These are phyloP conservation scores for Loriculus beryllinus DNA, from an alignment of 2,797 vertebrate species.

Conservation along the genomic window DNA sequence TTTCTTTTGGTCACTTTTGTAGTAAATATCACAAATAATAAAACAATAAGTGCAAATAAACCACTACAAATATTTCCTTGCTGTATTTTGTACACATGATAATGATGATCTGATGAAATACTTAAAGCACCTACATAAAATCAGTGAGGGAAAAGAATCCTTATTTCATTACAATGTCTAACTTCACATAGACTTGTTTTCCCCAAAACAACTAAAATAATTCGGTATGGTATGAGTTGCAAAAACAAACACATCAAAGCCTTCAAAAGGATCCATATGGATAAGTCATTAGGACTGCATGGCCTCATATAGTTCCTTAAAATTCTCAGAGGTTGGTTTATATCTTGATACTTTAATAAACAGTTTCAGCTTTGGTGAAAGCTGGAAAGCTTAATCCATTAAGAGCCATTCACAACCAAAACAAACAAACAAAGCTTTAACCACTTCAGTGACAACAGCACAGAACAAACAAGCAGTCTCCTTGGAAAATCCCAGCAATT, in stretches of 20 bases:
- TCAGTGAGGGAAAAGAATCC: background rate
- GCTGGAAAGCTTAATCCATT: slow-evolving; percentile 82
- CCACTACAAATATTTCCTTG: background rate
- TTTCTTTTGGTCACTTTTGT: background rate
- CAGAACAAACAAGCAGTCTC: slow-evolving; percentile 78
- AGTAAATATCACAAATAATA: background rate
- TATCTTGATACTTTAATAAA: slow-evolving; percentile 76
- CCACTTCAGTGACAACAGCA: slow-evolving; percentile 80
- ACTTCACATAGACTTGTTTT: background rate
- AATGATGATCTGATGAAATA: background rate
- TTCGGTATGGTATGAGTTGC: background rate
- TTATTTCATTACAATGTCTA: background rate
- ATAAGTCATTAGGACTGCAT: background rate
- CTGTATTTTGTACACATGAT: background rate
- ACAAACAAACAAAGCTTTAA: slow-evolving; percentile 87
- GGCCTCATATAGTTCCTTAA: slow-evolving; percentile 8
- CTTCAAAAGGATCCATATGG: background rate
- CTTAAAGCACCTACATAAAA: background rate
- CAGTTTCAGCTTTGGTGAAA: slow-evolving; percentile 76
- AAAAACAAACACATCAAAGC: slow-evolving; percentile 35
- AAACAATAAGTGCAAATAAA: background rate
- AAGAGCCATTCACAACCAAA: slow-evolving; percentile 82
- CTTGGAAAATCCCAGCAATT: slow-evolving; percentile 78
- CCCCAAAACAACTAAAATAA: slow-evolving; percentile 4
- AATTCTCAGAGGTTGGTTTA: slow-evolving; percentile 68